A percentile compares a stretch with the other conserved stretches of the same genome.
phyloP scores from a whole-genome alignment of 2,888 invertebrate species.

The Nephrotoma guestfalica region DNA sequence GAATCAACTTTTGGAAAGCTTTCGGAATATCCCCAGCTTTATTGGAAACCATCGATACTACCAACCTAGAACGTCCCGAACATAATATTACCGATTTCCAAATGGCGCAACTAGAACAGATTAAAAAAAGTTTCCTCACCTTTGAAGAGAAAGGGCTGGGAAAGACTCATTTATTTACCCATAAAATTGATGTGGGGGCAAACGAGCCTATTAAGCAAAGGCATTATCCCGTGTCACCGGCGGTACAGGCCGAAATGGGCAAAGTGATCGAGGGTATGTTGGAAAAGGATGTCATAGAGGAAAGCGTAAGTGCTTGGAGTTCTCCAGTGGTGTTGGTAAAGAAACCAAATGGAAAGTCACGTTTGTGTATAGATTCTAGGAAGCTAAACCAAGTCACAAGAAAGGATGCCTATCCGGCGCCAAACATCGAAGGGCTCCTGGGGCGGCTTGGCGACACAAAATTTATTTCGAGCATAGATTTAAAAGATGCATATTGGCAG shows the following conservation, averaged over 20 bases:
- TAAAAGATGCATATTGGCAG: constrained; percentile 13
- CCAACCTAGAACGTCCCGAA: neutral
- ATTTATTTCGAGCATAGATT: constrained; percentile 16
- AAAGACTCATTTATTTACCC: constrained; percentile 5
- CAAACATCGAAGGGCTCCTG: constrained; percentile 3
- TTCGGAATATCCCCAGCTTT: too few relatives aligned
- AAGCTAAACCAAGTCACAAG: neutral
- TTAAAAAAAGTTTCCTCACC: neutral
- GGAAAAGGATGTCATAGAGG: constrained; percentile 17
- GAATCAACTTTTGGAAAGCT: too few relatives aligned
- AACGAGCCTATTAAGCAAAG: constrained; percentile 11
- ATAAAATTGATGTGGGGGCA: constrained; percentile 13
- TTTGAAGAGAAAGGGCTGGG: neutral
- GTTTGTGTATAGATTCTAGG: neutral
- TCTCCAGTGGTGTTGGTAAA: constrained; percentile 18
- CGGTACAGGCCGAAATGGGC: constrained; percentile 11
- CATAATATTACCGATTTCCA: neutral
- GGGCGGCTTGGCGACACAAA: constrained; percentile 12
- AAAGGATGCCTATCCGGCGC: constrained; percentile 6
- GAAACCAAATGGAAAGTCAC: constrained; percentile 6
- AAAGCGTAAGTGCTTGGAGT: constrained; percentile 18
- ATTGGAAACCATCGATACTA: neutral
- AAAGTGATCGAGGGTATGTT: constrained; percentile 21
- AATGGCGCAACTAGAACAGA: neutral
- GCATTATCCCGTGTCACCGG: constrained; percentile 14